These are phyloP conservation scores for Rhynchomys soricoides DNA, from an alignment of 2,113 vertebrate genomes.

Conservation along the genomic window DNA sequence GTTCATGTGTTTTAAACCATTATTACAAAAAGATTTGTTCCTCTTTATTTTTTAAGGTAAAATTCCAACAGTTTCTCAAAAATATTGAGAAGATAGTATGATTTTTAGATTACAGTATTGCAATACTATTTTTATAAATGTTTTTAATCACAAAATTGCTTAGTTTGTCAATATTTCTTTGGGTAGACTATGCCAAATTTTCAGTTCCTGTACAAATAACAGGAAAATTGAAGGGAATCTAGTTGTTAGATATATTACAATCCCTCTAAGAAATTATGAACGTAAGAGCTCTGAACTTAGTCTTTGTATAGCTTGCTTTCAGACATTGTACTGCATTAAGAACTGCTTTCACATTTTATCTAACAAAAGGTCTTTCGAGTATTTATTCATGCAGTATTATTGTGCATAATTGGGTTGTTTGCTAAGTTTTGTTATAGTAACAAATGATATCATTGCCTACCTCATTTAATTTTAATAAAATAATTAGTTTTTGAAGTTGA, in stretches of 20 bases:
- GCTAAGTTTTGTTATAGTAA: not conserved
- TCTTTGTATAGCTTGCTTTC: not conserved
- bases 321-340: not conserved
- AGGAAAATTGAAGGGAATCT: not conserved
- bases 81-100: not conserved
- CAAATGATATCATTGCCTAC: not conserved
- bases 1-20: conserved; percentile 51
- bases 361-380: not conserved
- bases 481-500: conserved; percentile 53
- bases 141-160: not conserved
- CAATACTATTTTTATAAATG: conserved; percentile 44
- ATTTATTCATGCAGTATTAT: not conserved
- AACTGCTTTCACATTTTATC: not conserved
- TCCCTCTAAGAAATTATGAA: not conserved
- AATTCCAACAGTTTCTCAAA: not conserved
- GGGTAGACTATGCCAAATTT: not conserved
- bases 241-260: not conserved
- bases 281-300: not conserved
- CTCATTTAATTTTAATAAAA: conserved; percentile 48
- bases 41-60: conserved; percentile 17
- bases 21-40: not conserved
- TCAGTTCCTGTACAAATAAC: not conserved
- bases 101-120: not conserved
- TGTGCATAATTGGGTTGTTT: not conserved
- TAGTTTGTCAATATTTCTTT: not conserved